Evolutionary conservation across 1,140 invertebrate genomes (phyloP).

Genomic region (Procambarus virginalis): DNA sequence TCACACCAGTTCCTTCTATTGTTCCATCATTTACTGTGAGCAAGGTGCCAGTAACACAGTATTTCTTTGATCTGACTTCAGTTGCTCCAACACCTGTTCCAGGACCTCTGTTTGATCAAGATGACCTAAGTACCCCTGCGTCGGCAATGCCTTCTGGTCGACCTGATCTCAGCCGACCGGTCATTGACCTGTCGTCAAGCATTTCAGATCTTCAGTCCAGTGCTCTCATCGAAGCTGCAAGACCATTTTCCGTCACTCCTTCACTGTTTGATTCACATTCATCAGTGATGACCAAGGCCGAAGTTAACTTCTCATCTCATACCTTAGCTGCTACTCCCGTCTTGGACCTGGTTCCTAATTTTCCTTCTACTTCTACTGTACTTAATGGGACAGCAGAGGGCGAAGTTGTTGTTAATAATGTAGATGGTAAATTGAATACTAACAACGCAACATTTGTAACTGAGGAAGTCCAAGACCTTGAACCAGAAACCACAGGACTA

Average conservation of each 20-base stretch:
- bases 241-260: slow-evolving; percentile 38
- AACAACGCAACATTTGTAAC: background rate
- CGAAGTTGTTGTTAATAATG: slow-evolving; percentile 33
- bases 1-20: background rate
- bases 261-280: slow-evolving; percentile 5
- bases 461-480: background rate
- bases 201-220: slow-evolving; percentile 57
- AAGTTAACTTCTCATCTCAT: background rate
- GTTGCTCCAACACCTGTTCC: slow-evolving; percentile 33
- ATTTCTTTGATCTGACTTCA: slow-evolving; percentile 52
- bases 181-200: slow-evolving; percentile 36
- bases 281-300: background rate
- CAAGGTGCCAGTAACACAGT: slow-evolving; percentile 58
- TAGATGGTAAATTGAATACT: slow-evolving; percentile 14
- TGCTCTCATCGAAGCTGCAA: slow-evolving; percentile 4
- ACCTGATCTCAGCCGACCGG: slow-evolving; percentile 5
- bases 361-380: background rate
- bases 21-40: slow-evolving; percentile 36
- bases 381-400: slow-evolving; percentile 2
- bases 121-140: background rate
- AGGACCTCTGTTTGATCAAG: slow-evolving; percentile 47
- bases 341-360: background rate
- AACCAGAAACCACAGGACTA: slow-evolving; percentile 28
- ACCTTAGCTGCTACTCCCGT: background rate
- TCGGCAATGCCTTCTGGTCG: background rate